Evolutionary conservation across 2,888 invertebrate genomes (phyloP), one percentile per base, ranked within the genome.

Genomic region (Drosophila phalerata): DNA sequence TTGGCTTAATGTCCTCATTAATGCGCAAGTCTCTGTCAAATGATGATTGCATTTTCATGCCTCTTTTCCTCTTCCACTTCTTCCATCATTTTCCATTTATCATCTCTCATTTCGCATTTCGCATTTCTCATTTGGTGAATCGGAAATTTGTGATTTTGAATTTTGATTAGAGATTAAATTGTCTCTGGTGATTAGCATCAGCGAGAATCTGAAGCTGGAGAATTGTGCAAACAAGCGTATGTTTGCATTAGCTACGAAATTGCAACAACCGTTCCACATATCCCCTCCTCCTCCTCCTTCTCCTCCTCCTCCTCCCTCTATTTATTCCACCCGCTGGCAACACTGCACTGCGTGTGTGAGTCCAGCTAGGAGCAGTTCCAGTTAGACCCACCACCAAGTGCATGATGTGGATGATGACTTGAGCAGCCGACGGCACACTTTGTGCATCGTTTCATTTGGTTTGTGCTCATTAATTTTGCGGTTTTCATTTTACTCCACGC

Each of bases 101-200:
- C 77, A 77, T 79, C 64, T 62, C 38, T 40, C 73, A 58, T 63
- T 69, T 65, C 65, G 48, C 53, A 62, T 48, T 72, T 65, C 80
- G 48, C 53, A 62, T 48, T 72, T 65, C 80, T 77, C 72, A 75
- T 75, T 75, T 75, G 69, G 57, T 56, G 70, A 69, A 65, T 69
- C 64, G 84, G 81, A 77, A 85, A 88, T 87, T 89, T 82, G 86
- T 70, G 75, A 85, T 89, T 85, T 85, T 82, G 88, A 85, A 85
- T 85, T 85, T 89, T 89, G 89, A 89, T 85, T 85, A 77, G 88
- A 85, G 85, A 85, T 89, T 85, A 85, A 88, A 89, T 89, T 85
- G 89, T 85, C 85, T 73, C 86, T 85, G 81, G 81, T 86, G 85
- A 85, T 85, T 85, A 89, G 83, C 89, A 87, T 87, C 82, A 73